Evolutionary conservation across 2,888 invertebrate genomes (phyloP).

Genomic region (Andrena trimmerana): DNA sequence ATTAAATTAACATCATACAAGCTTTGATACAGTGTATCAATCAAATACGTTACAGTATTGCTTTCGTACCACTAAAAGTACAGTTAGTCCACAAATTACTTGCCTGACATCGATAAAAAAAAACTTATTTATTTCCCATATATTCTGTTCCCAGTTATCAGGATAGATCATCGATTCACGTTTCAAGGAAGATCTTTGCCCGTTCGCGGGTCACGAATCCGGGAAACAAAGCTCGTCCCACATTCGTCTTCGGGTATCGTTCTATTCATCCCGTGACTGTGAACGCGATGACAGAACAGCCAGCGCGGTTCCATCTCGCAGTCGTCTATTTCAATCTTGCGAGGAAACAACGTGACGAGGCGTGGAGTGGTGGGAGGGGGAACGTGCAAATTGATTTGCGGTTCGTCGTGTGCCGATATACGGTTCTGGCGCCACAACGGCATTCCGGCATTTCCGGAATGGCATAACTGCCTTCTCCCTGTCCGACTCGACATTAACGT

Average conservation of each 20-base stretch:
- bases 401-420: conserved; percentile 75
- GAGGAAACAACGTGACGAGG: conserved; percentile 51
- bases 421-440: conserved; percentile 78
- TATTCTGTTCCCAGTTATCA: too few species aligned
- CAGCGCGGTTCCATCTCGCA: conserved; percentile 48
- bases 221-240: not conserved
- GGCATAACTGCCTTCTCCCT: conserved; percentile 72
- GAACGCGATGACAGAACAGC: conserved; percentile 49
- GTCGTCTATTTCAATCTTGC: conserved; percentile 65
- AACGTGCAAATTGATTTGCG: conserved; percentile 81
- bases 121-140: too few species aligned
- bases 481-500: conserved; percentile 73
- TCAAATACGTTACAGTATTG: too few species aligned
- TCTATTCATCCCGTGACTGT: conserved; percentile 2
- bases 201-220: not conserved
- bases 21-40: too few species aligned
- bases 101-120: too few species aligned
- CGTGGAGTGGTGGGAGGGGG: conserved; percentile 48
- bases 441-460: conserved; percentile 82
- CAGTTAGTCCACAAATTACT: too few species aligned
- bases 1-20: too few species aligned
- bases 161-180: too few species aligned
- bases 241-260: conserved; percentile 2
- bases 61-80: too few species aligned
- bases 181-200: not conserved